A percentile compares a stretch with the other conserved stretches of the same genome.
These are phyloP conservation scores for Arrhamphus sclerolepis DNA, from an alignment of 2,797 vertebrate genomes.

Conservation along the genomic window DNA sequence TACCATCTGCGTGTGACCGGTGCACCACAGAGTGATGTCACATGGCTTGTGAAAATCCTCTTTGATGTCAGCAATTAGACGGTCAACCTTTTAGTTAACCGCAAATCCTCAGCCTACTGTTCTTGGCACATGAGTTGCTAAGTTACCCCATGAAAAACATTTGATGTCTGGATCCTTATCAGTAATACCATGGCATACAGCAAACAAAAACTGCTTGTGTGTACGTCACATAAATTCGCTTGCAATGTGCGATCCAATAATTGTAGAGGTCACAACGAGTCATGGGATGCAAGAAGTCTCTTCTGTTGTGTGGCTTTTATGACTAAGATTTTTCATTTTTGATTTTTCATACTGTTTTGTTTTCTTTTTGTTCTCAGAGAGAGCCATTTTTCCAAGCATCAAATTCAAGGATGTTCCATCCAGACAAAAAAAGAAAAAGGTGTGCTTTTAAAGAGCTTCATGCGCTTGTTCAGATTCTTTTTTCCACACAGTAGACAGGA, in stretches of 20 bases:
- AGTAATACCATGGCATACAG: constrained; percentile 25
- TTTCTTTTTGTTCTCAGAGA: too few relatives aligned
- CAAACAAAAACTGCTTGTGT: constrained; percentile 10
- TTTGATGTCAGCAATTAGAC: constrained; percentile 69
- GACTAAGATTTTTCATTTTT: too few relatives aligned
- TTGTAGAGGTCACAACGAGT: background rate
- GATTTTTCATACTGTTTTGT: too few relatives aligned
- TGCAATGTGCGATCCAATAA: constrained; percentile 20
- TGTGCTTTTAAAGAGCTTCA: constrained; percentile 1
- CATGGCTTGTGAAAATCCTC: constrained; percentile 66
- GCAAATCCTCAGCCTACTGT: constrained; percentile 42
- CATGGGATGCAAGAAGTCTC: background rate
- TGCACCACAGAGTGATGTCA: constrained; percentile 67
- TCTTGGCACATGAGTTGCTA: constrained; percentile 42
- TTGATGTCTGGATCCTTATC: constrained; percentile 65
- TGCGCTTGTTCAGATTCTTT: constrained; percentile 3
- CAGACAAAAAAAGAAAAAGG: background rate
- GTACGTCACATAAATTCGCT: constrained; percentile 29
- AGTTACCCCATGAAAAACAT: constrained; percentile 55
- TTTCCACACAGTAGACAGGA: constrained; percentile 7
- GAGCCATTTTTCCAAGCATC: too few relatives aligned
- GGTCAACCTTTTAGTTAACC: constrained; percentile 38
- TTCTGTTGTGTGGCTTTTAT: background rate
- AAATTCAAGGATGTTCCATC: constrained; percentile 10
- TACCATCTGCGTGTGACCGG: constrained; percentile 53